Evolutionary conservation across 2,113 vertebrate genomes (phyloP), one percentile per base, ranked within the genome.

Genomic region (Istiophorus platypterus): DNA sequence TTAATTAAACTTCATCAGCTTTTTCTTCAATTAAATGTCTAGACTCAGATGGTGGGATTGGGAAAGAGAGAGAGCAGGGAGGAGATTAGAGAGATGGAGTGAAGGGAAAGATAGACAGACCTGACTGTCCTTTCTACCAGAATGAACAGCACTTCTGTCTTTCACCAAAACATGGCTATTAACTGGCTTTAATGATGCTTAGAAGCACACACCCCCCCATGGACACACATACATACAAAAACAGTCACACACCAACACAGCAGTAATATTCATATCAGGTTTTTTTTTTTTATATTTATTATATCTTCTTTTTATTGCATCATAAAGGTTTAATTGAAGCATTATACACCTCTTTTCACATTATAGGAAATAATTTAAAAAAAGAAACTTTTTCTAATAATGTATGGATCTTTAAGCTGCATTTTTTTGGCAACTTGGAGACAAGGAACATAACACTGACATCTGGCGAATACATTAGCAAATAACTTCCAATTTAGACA

Each of bases 121-220:
- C 62, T 73, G 84, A 83, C 79, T 73, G 86, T 86, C 90, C 88
- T 90, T 91, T 91, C 86, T 81, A 79, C 71, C 41, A 83, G 24
- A 74, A 68, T 74, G 86, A 88, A 47, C 88, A 85, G 22, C 81
- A 66, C 68, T 75, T 81, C 67, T 80, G 57, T 73, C 80, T 76
- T 88, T 88, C 84, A 85, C 83, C 86, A 86, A 85, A 88, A 83
- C 74, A 76, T 59, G 29, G 58, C 81, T 68, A 85, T 86, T 88
- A 89, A 81, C 74, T 26, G 73, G 29, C 85, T 88, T 79, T 81
- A 88, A 84, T 85, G 80, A 90, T 63, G 80, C 86, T 70, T 61
- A 58, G 45, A 76, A 7, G 6, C 34, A 27, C 82, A 66, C 7
- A 31, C 39, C 17, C 18, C n/a, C 12, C 20, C 14, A 14, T 22